Base-by-base conservation (phyloP, 2,113 vertebrate species). In the Percina caprodes region DNA sequence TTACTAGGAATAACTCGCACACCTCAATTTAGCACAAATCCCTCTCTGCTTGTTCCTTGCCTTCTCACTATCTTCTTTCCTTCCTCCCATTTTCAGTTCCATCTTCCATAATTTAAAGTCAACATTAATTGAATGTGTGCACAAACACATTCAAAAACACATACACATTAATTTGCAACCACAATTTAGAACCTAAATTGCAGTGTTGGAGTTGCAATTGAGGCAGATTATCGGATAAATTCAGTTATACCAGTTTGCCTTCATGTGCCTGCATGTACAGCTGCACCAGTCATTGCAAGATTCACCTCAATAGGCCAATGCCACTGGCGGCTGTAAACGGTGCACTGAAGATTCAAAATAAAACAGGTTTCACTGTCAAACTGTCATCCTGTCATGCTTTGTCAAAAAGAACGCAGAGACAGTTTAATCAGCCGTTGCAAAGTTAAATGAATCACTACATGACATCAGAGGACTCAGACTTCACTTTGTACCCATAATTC, bases 391-490 rank as follows among this genome's bases (percentile, higher is more conserved):
- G 82, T 79, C 87, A 69, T 56, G 70, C 82, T 74, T 84, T 79
- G 74, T 75, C 90, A 75, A 88, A 87, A 84, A 58, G 55, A 79
- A 59, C 21, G 45, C 56, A 84, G 65, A 83, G 87, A 82, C 80
- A 73, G 79, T 90, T 92, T 89, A 92, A 92, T 92, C 87, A 91
- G 71, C 89, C 62, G 26, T 85, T 86, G 67, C 86, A 58, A 78
- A 87, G 77, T 86, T 90, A 86, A 92, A 89, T 90, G 82, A 90
- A 90, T 90, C 90, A 69, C 88, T 71, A 55, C 80, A 85, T 81
- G 88, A 86, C 86, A 86, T 83, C 77, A 58, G 82, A 87, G 74
- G 83, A 77, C 54, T 86, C 74, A 51, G 61, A 51, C 76, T 77
- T 76, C 30, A 14, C 68, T 54, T 84, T 68, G 69, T 79, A 83